Evolutionary conservation across 2,888 invertebrate genomes (phyloP), one percentile per base, ranked within the genome.

Genomic region (Adelognathus sp.): DNA sequence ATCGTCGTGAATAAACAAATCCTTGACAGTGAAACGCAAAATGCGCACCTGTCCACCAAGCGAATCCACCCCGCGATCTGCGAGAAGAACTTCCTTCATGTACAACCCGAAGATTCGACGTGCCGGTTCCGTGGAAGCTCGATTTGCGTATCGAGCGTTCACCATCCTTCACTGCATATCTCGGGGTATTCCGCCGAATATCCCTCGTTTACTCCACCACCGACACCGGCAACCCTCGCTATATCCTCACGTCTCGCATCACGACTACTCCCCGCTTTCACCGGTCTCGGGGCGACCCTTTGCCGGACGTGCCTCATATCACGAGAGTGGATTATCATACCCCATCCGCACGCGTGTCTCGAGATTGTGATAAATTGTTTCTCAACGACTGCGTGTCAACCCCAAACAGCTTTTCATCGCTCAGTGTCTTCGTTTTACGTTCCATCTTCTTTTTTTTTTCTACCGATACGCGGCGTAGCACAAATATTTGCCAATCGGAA

Each of bases 311-410:
- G 73, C 58, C 69, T 74, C 52, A 61, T 69, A 70, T 74, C 70
- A 70, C 70, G 33, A 36, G 44, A 74, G 64, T 78, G 60, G 69
- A 78, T 78, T 78, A 74, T 74, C 52, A 78, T 78, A 52, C 58
- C 70, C 73, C 64, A 33, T 31, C 27, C 52, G 9, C n/a, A n/a
- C 52, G 33, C 27, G 78, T 64, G 64, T 74, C 70, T 66, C 64
- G 44, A 54, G 54, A 79, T 79, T 79, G 66, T 79, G 78, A 79
- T 79, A 64, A 79, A 79, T 79, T 60, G 74, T 79, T 79, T 41
- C 61, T 74, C 78, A 66, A 74, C 78, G 44, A 41, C 60, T 44
- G 24, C 21, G 27, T 21, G 29, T 66, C 60, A n/a, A 61, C 64
- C 67, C 74, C 44, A 41, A 60, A 66, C 52, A 66, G 52, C 74